Conservation (phyloP, 1,140 invertebrate species). For the Trinorchestia longiramus region DNA sequence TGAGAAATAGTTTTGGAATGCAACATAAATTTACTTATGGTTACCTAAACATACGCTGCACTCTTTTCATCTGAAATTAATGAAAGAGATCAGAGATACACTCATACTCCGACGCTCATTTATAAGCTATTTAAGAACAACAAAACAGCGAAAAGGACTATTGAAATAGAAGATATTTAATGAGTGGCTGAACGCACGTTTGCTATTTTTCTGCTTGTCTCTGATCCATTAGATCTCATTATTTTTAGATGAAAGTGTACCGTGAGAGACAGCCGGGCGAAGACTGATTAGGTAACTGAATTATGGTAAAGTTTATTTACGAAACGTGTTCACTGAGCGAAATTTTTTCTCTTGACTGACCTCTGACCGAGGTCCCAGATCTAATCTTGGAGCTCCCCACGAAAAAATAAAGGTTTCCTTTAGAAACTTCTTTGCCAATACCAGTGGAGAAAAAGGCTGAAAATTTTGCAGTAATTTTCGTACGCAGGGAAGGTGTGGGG, state of each 20-base stretch:
- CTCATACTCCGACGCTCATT: background rate
- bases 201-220: background rate
- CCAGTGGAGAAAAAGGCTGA: background rate
- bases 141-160: background rate
- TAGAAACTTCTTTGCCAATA: background rate
- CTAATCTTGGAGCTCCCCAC: background rate
- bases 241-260: background rate
- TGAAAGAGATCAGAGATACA: background rate
- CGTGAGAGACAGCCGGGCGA: background rate
- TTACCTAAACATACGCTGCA: background rate
- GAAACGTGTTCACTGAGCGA: background rate
- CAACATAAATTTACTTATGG: background rate
- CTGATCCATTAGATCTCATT: background rate
- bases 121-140: background rate
- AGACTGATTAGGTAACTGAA: background rate
- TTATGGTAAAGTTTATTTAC: slow-evolving; percentile 2
- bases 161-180: background rate
- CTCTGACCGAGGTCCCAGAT: background rate
- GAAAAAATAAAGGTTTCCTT: slow-evolving; percentile 7
- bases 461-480: background rate
- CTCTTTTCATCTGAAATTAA: background rate
- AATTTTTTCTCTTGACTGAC: background rate
- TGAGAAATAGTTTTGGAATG: background rate
- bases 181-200: background rate
- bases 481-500: background rate